Evolutionary conservation across 2,113 vertebrate species (phyloP).

Genomic region (Dicerorhinus sumatrensis): DNA sequence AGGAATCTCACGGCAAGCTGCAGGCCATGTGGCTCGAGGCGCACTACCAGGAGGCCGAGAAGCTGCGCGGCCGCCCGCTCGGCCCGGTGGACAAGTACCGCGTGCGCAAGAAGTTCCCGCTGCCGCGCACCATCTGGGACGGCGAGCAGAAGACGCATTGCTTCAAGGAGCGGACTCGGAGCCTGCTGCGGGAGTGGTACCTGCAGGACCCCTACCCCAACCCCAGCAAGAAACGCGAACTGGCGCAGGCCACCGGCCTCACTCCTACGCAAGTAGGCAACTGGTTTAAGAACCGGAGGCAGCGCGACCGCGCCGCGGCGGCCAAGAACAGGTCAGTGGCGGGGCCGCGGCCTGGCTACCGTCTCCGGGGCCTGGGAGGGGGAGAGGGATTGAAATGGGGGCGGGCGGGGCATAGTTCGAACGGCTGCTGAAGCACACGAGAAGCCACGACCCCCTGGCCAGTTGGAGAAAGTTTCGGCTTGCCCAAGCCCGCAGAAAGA

Average conservation of each 20-base stretch:
- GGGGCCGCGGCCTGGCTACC: not conserved
- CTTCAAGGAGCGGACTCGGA: slow-evolving; percentile 99
- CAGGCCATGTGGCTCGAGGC: slow-evolving; percentile 99
- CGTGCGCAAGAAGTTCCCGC: slow-evolving; percentile 99
- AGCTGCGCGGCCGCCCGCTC: slow-evolving; percentile 97
- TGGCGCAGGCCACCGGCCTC: slow-evolving; percentile 99
- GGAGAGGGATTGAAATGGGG: not conserved
- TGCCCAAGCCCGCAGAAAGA: not conserved
- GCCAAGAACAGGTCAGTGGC: slow-evolving; percentile 99
- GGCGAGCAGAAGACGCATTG: slow-evolving; percentile 99
- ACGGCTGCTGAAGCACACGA: not conserved
- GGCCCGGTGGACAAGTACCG: slow-evolving; percentile 99
- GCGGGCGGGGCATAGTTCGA: not conserved
- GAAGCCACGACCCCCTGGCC: not conserved
- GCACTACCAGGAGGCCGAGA: slow-evolving; percentile 99
- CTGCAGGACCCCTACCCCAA: slow-evolving; percentile 99
- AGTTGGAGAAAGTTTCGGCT: slow-evolving; percentile 70
- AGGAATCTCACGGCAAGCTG: slow-evolving; percentile 99
- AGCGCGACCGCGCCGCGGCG: slow-evolving; percentile 99
- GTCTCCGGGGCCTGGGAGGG: not conserved
- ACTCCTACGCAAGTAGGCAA: slow-evolving; percentile 99
- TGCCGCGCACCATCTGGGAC: slow-evolving; percentile 99
- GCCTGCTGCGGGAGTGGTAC: slow-evolving; percentile 99
- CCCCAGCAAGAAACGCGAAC: slow-evolving; percentile 99
- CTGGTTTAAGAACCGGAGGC: slow-evolving; percentile 99